Evolutionary conservation across 1,140 invertebrate species (phyloP), one percentile per base, ranked within the genome.

Genomic region (Ips typographus): DNA sequence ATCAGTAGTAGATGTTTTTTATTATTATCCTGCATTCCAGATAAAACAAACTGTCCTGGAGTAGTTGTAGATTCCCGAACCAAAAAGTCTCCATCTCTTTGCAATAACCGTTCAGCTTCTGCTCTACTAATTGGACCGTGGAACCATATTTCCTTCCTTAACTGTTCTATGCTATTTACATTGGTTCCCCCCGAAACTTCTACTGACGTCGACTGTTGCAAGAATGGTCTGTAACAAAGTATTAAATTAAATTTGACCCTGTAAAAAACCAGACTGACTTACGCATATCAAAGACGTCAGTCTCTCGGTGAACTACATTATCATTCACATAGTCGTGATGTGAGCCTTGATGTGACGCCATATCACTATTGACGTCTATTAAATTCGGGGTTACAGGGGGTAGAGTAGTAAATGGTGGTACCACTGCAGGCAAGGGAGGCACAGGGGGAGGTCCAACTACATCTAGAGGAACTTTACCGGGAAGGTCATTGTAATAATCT

Each of bases 401-500:
- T 73, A 82, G 59, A 65, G 76, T 76, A 40, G 76, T 80, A 65
- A 77, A 76, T 64, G 84, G 84, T 4, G 82, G 80, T 4, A 83
- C 81, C 42, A 80, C 77, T 8, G 75, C 78, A 42, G 87, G 88
- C 71, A 89, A 81, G 70, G 87, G 89, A 65, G 85, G 89, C 55
- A 88, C 87, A 49, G 87, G 85, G 5, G 88, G 87, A 66, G 88
- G 86, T 38, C 84, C 84, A 38, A 73, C 71, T 41, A 90, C 83
- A 77, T 95, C 93, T 8, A 96, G 95, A 56, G 96, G 94, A 62
- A 92, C 88, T 83, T 98, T 98, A 56, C 94, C 94, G n/a, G 95
- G 95, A 73, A 97, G 84, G 85, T 98, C 96, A 83, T 98, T 98
- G 82, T 98, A 98, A 84, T 98, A 98, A 80, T 98, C 95, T 76